phyloP scores from a whole-genome alignment of 2,888 invertebrate genomes.

The Sphecodes monilicornis region DNA sequence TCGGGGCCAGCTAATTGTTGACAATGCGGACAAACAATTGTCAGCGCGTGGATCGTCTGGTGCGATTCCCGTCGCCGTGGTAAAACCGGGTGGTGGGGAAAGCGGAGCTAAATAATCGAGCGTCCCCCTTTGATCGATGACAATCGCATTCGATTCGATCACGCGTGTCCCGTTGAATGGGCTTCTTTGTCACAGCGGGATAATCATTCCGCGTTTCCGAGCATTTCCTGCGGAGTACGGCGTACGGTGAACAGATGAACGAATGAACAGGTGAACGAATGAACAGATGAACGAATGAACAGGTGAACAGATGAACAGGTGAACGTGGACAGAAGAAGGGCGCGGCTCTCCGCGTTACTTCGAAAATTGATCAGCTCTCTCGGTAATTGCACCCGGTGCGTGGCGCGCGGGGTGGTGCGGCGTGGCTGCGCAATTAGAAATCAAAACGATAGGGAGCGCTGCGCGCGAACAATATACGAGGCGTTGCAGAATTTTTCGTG shows the following conservation, averaged over 20 bases:
- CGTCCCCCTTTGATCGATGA: conserved; percentile 9
- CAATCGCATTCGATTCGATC: conserved; percentile 14
- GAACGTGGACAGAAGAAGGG: neutral
- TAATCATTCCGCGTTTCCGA: conserved; percentile 2
- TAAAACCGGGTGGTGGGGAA: neutral
- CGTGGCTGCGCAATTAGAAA: conserved; percentile 4
- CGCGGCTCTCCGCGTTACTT: conserved; percentile 1
- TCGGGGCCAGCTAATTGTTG: neutral
- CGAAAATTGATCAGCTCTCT: conserved; percentile 15
- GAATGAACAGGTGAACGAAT: neutral
- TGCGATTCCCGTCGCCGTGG: neutral
- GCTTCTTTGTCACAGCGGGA: neutral
- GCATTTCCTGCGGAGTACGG: neutral
- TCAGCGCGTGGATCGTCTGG: neutral
- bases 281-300: neutral
- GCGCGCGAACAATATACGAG: neutral
- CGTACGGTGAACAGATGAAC: neutral
- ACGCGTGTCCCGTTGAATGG: neutral
- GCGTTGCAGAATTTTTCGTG: neutral
- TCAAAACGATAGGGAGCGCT: neutral
- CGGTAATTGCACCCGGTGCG: neutral
- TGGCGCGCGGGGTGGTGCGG: too few relatives aligned
- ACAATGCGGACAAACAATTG: conserved; percentile 2
- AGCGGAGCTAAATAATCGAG: neutral
- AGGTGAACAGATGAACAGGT: neutral